phyloP scores from a whole-genome alignment of 2,113 vertebrate species.

The Datnioides undecimradiatus region DNA sequence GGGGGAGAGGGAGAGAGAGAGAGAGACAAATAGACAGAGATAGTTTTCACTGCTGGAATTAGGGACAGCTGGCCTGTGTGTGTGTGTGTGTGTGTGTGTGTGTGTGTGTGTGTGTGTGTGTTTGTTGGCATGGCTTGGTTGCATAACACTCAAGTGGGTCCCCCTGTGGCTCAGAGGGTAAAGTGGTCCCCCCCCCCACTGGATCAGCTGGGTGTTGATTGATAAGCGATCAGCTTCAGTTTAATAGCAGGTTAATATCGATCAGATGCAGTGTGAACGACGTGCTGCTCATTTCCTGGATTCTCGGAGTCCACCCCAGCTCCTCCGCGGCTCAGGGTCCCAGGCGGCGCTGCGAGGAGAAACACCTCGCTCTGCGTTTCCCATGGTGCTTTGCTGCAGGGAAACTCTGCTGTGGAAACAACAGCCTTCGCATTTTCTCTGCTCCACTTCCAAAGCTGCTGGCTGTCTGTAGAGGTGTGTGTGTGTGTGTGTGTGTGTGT shows the following conservation, averaged over 20 bases:
- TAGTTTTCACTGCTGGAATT: conserved; percentile 70
- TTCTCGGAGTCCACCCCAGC: no score
- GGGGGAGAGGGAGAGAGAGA: conserved; percentile 34
- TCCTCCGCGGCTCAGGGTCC: not conserved
- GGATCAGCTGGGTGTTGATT: no score
- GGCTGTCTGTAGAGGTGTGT: conserved; percentile 26
- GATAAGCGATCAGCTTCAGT: no score
- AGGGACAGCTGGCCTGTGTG: conserved; percentile 68
- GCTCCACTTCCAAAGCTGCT: conserved; percentile 47
- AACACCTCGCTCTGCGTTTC: conserved; percentile 25
- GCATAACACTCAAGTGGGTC: conserved; percentile 70
- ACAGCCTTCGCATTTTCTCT: conserved; percentile 43
- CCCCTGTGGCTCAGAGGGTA: conserved; percentile 57
- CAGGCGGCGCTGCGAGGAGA: not conserved
- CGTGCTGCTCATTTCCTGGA: not conserved
- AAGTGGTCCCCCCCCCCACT: conserved; percentile 51
- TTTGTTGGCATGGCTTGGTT: conserved; percentile 56
- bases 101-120: conserved; percentile 13
- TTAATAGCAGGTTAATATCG: no score
- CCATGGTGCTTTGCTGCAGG: conserved; percentile 57
- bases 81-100: conserved; percentile 41
- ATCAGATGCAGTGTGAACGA: not conserved
- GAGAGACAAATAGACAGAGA: conserved; percentile 55
- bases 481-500: conserved; percentile 16
- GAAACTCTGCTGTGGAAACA: conserved; percentile 40